Evolutionary conservation across 2,797 vertebrate species (phyloP), one percentile per base, ranked within the genome.

Genomic region (Chanos chanos): DNA sequence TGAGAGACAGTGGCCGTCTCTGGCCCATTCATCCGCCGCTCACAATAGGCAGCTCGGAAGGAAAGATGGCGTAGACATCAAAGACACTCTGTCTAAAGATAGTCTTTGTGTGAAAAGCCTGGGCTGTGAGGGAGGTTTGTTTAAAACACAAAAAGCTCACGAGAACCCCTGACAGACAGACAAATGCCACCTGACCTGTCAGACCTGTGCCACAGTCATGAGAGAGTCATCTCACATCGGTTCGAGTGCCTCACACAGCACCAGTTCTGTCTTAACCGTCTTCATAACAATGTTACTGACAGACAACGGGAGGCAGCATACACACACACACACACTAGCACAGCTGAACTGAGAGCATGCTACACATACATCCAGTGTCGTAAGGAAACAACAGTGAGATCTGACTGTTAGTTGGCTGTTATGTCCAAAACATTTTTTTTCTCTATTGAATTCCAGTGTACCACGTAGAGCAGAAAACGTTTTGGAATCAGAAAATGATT

Each of bases 131-230:
- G 61, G 67, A 75, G 82, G 81, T 79, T 82, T 82, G 77, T 86
- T 84, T 83, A 41, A 77, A 83, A 85, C 75, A 78, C 76, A 85
- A 80, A n/a, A 76, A 80, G 77, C 77, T 81, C 77, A 87, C 86
- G 77, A 86, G 85, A 86, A 80, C 77, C 65, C 62, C 70, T 70
- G 71, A 72, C 77, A 83, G 77, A 76, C 77, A 77, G 76, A 45
- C 59, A 58, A 62, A 72, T 61, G 75, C 66, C 73, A 61, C 67
- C 67, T 72, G 72, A 73, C 66, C 64, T 43, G 22, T 28, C 48
- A 60, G 61, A 55, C 60, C 37, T 43, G 21, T 50, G 33, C 45
- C 33, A 25, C 55, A 24, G 19, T 57, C 12, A 19, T 12, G 22
- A 59, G 53, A n/a, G n/a, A 33, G 27, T 25, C 16, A 37, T 47